Conservation (phyloP, 2,113 vertebrate genomes). For the Xiphophorus maculatus region DNA sequence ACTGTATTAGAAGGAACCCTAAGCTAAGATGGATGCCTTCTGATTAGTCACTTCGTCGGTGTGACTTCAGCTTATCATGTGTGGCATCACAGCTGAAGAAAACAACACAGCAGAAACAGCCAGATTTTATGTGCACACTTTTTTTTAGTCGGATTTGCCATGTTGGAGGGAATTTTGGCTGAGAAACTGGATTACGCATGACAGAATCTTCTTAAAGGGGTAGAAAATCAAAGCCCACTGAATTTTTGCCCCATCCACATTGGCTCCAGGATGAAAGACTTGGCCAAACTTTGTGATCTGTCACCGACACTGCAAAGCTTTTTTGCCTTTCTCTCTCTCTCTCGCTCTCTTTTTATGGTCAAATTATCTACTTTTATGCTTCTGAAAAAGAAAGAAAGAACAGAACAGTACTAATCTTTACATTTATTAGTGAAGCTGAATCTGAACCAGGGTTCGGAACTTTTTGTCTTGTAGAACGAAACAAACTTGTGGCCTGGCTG, state of each 20-base stretch:
- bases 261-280: conserved; percentile 78
- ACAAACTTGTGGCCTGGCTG: conserved; percentile 73
- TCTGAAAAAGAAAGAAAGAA: conserved; percentile 44
- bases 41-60: conserved; percentile 27
- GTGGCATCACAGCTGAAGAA: conserved; percentile 31
- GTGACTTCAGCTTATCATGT: conserved; percentile 35
- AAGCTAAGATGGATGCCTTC: not conserved
- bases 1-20: no score
- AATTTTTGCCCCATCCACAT: conserved; percentile 73
- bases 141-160: conserved; percentile 59
- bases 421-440: conserved; percentile 58
- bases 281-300: conserved; percentile 70
- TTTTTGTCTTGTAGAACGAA: conserved; percentile 63
- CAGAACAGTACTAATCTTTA: conserved; percentile 55
- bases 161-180: conserved; percentile 69
- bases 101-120: conserved; percentile 52
- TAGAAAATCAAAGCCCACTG: conserved; percentile 73
- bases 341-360: conserved; percentile 50
- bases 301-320: conserved; percentile 57
- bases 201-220: conserved; percentile 75
- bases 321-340: conserved; percentile 45
- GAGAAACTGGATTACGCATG: conserved; percentile 77
- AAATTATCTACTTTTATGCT: conserved; percentile 68
- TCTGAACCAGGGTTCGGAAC: conserved; percentile 65
- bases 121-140: conserved; percentile 49